phyloP scores from a whole-genome alignment of 2,888 invertebrate genomes.

The Macroteleia sp. region DNA sequence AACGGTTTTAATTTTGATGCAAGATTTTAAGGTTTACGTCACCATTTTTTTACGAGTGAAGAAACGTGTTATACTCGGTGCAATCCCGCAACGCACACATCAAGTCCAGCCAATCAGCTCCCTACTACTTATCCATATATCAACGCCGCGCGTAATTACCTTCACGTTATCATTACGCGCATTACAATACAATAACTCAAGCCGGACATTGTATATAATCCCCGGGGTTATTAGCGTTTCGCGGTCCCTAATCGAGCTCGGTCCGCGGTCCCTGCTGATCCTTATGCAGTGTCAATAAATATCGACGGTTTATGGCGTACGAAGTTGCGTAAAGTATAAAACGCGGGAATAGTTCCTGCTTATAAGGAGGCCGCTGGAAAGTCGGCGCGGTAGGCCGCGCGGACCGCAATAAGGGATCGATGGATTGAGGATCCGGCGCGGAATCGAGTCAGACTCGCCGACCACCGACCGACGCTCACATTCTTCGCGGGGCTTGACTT shows the following conservation, averaged over 20 bases:
- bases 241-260: constrained; percentile 33
- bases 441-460: too few species aligned
- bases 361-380: constrained; percentile 67
- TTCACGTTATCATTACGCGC: constrained; percentile 36
- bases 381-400: constrained; percentile 39
- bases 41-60: neutral
- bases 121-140: constrained; percentile 22
- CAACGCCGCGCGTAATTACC: constrained; percentile 50
- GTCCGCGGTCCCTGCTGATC: constrained; percentile 41
- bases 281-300: constrained; percentile 78
- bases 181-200: constrained; percentile 48
- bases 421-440: constrained; percentile 22
- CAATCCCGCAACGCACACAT: neutral
- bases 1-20: too few species aligned
- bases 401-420: constrained; percentile 57
- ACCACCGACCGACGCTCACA: constrained; percentile 51
- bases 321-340: constrained; percentile 72
- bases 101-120: constrained; percentile 17
- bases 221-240: constrained; percentile 40
- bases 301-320: constrained; percentile 72
- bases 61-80: neutral
- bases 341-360: constrained; percentile 72
- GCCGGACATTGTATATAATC: constrained; percentile 42
- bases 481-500: constrained; percentile 59
- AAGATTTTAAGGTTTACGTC: too few species aligned